phyloP scores from a whole-genome alignment of 2,797 vertebrate genomes.

The Tiaroga cobitis region DNA sequence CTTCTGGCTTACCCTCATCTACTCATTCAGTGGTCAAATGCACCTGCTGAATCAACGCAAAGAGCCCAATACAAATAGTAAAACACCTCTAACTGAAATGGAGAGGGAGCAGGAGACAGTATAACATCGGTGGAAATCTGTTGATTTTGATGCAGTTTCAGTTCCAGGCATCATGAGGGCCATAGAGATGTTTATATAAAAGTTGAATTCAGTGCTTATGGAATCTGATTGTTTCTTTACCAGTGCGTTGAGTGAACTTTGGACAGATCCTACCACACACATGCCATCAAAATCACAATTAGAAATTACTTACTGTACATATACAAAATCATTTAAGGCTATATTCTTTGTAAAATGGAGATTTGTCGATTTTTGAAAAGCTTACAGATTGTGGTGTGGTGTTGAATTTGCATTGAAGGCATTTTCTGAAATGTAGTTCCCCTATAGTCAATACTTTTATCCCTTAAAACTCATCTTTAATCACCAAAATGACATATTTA shows the following conservation, averaged over 20 bases:
- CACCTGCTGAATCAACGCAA: constrained; percentile 45
- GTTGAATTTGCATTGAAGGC: background rate
- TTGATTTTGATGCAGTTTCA: constrained; percentile 22
- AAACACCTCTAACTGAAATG: constrained; percentile 17
- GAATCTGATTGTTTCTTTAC: background rate
- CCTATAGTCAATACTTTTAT: too few relatives aligned
- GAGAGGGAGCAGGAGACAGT: constrained; percentile 1
- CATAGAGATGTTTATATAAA: background rate
- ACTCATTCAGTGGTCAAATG: constrained; percentile 30
- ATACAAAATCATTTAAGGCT: background rate
- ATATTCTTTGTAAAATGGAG: background rate
- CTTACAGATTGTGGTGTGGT: background rate
- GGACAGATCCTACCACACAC: background rate
- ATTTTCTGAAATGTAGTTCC: background rate
- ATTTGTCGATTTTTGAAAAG: background rate
- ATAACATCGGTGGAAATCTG: constrained; percentile 6
- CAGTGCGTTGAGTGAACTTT: background rate
- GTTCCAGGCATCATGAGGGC: constrained; percentile 5
- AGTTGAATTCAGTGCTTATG: background rate
- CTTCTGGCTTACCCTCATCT: constrained; percentile 8
- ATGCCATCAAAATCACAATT: constrained; percentile 1
- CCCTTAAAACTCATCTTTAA: too few relatives aligned
- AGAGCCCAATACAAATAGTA: constrained; percentile 22
- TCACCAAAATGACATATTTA: too few relatives aligned
- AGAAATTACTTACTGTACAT: background rate